Evolutionary conservation across 1,140 invertebrate genomes (phyloP).

Genomic region (Chlorops oryzae): DNA sequence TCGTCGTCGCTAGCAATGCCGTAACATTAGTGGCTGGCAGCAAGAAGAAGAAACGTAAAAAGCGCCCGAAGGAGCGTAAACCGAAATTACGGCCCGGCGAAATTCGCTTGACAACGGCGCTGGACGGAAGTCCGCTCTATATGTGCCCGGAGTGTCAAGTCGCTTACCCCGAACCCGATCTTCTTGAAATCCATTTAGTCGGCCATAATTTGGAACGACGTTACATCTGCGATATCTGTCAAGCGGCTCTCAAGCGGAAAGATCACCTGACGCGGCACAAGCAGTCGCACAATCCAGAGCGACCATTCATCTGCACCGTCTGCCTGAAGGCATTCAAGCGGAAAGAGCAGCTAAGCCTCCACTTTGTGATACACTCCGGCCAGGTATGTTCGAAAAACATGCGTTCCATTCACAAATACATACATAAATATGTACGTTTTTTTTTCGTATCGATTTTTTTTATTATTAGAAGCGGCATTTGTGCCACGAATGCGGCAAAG

Average conservation of each 20-base stretch:
- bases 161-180: constrained; percentile 73
- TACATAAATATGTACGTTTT: no score
- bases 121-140: constrained; percentile 75
- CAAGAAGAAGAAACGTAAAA: constrained; percentile 79
- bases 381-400: no score
- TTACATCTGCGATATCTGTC: constrained; percentile 81
- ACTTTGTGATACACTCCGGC: constrained; percentile 79
- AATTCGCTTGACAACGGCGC: constrained; percentile 70
- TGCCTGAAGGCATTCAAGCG: constrained; percentile 80
- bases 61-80: constrained; percentile 70
- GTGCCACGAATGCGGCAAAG: constrained; percentile 80
- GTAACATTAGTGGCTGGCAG: constrained; percentile 22
- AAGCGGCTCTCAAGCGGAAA: constrained; percentile 74
- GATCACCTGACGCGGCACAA: constrained; percentile 76
- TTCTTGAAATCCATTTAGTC: constrained; percentile 73
- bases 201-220: constrained; percentile 69
- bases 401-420: no score
- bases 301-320: constrained; percentile 74
- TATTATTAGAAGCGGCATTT: constrained; percentile 80
- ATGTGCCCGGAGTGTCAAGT: constrained; percentile 82
- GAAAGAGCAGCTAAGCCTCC: constrained; percentile 75
- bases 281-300: constrained; percentile 72
- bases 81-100: constrained; percentile 74
- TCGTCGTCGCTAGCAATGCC: constrained; percentile 6
- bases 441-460: no score